A percentile compares a stretch with the other conserved stretches of the same genome.
Evolutionary conservation across 2,113 vertebrate species (phyloP).

Genomic region (Sturnira hondurensis): DNA sequence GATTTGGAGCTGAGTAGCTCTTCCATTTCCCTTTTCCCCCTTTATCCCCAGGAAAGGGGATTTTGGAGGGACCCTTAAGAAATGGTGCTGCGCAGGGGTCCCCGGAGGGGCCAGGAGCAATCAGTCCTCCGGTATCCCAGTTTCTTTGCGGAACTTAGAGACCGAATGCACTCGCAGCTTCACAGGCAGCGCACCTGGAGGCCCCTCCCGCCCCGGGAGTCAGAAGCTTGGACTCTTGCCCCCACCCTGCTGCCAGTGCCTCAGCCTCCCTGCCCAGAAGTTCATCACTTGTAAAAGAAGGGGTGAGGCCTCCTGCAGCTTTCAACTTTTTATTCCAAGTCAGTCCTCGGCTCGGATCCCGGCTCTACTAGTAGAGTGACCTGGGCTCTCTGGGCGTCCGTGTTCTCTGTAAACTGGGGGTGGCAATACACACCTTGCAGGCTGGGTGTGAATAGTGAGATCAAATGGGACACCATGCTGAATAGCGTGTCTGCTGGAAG

Average conservation of each 20-base stretch:
- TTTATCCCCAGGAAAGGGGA: background rate
- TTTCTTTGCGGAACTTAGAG: background rate
- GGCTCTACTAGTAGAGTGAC: background rate
- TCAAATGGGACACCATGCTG: background rate
- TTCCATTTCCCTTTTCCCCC: background rate
- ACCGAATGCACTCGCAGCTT: fast-evolving
- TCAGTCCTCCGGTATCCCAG: background rate
- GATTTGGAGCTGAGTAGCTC: background rate
- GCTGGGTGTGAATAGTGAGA: background rate
- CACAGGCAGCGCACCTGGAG: fast-evolving
- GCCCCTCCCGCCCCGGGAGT: background rate
- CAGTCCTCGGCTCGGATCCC: background rate
- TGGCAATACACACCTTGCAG: background rate
- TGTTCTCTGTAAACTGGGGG: background rate
- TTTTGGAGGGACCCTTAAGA: background rate
- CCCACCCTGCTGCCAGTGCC: background rate
- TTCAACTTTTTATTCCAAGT: background rate
- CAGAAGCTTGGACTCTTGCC: background rate
- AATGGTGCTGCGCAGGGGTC: too few species aligned
- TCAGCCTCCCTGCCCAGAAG: background rate
- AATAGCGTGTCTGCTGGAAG: background rate
- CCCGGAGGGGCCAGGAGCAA: background rate
- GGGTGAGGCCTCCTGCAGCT: background rate
- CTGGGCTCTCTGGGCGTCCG: background rate
- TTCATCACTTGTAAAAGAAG: background rate